These are phyloP conservation scores for Neosalanx taihuensis DNA, from an alignment of 2,797 vertebrate species.

Conservation along the genomic window DNA sequence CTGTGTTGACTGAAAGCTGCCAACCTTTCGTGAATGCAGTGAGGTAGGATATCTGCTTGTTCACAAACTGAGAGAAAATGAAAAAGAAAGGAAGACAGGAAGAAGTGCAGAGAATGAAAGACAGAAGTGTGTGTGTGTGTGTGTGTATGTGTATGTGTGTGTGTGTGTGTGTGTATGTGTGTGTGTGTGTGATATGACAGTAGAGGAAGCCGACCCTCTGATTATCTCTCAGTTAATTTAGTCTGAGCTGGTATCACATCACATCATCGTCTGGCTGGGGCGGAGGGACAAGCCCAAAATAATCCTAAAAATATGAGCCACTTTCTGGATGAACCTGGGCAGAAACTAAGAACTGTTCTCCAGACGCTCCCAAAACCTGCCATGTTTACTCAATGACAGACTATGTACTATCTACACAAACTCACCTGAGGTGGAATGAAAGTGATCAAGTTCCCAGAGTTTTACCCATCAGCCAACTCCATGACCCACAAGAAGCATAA, in stretches of 20 bases:
- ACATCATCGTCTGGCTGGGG: conserved; percentile 41
- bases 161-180: background rate
- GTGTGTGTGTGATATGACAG: background rate
- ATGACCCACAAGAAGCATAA: too few species aligned
- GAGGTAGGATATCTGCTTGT: background rate
- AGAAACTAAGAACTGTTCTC: too few species aligned
- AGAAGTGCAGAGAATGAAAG: background rate
- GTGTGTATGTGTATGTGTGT: too few species aligned
- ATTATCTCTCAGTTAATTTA: conserved; percentile 49
- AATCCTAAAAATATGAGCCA: conserved; percentile 15
- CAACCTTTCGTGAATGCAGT: background rate
- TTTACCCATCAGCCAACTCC: too few species aligned
- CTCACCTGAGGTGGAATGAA: too few species aligned
- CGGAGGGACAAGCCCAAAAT: conserved; percentile 48
- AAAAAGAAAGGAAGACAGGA: background rate
- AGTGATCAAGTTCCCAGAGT: too few species aligned
- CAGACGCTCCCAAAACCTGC: too few species aligned
- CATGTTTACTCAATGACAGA: too few species aligned
- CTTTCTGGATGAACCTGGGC: background rate
- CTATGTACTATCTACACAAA: too few species aligned
- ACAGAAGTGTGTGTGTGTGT: background rate
- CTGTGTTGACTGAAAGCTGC: too few species aligned
- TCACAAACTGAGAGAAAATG: background rate
- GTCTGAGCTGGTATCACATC: conserved; percentile 56
- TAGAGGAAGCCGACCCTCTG: conserved; percentile 28